Percentiles rank a stretch among this genome's conserved stretches.
Evolutionary conservation across 2,113 vertebrate genomes (phyloP).

Genomic region (Corvus hawaiiensis): DNA sequence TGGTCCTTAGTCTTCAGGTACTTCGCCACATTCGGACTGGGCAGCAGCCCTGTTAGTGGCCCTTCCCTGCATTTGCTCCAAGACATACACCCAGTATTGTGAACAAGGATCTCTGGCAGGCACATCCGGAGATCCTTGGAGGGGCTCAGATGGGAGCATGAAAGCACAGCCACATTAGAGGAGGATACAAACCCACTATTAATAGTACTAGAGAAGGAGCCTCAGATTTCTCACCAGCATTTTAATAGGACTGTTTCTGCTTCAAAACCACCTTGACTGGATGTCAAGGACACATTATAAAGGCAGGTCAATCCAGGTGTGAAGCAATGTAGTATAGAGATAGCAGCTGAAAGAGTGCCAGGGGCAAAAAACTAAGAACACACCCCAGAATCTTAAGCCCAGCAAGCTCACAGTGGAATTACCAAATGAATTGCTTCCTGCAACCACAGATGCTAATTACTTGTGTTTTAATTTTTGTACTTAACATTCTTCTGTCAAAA

Average conservation of each 20-base stretch:
- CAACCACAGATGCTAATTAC: not conserved
- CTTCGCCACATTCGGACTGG: not conserved
- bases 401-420: not conserved
- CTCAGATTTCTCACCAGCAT: not conserved
- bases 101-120: not conserved
- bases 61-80: not conserved
- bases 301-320: constrained; percentile 8
- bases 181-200: not conserved
- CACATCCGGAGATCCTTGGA: not conserved
- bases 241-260: not conserved
- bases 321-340: not conserved
- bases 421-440: not conserved
- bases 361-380: not conserved
- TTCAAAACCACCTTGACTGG: not conserved
- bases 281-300: not conserved
- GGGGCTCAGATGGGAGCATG: not conserved
- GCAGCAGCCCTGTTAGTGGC: not conserved
- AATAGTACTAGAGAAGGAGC: not conserved
- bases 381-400: not conserved
- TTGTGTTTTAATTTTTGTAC: not conserved
- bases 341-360: not conserved
- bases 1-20: not conserved
- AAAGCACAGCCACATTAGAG: not conserved
- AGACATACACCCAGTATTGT: no score
- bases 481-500: not conserved